Evolutionary conservation across 2,797 vertebrate genomes (phyloP).

Genomic region (Danio choprae): DNA sequence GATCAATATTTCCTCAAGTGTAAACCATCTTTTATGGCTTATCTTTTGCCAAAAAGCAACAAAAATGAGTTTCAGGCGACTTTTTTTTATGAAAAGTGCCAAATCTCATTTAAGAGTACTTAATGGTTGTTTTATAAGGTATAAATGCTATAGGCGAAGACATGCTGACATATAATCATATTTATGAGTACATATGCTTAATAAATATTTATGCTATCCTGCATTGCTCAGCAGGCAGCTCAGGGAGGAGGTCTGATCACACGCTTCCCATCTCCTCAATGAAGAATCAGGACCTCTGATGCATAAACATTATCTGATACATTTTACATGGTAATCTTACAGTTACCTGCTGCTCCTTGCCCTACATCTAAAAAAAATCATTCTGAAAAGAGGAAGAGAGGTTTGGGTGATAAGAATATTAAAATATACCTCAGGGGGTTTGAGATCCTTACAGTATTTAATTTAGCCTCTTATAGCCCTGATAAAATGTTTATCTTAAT

Average conservation of each 20-base stretch:
- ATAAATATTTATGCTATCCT: constrained; percentile 31
- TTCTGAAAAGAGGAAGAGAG: background rate
- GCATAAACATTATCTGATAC: constrained; percentile 28
- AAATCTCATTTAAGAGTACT: background rate
- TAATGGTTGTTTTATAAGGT: constrained; percentile 4
- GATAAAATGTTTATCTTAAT: background rate
- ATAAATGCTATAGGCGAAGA: constrained; percentile 8
- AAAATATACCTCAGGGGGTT: background rate
- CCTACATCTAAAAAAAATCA: constrained; percentile 12
- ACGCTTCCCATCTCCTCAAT: background rate
- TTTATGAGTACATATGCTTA: constrained; percentile 10
- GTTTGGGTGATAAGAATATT: background rate
- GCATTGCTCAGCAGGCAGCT: background rate
- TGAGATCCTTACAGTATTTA: background rate
- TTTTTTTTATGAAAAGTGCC: background rate
- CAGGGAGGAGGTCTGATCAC: background rate
- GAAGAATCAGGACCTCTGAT: background rate
- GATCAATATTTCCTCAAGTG: background rate
- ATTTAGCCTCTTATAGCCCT: background rate
- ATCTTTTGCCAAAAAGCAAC: background rate
- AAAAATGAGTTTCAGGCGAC: background rate
- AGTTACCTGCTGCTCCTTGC: constrained; percentile 20
- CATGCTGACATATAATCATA: background rate
- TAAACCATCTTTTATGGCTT: constrained; percentile 4
- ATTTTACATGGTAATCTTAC: constrained; percentile 35